Evolutionary conservation across 2,888 invertebrate genomes (phyloP), one percentile per base, ranked within the genome.

Genomic region (Leptogaster cylindrica): DNA sequence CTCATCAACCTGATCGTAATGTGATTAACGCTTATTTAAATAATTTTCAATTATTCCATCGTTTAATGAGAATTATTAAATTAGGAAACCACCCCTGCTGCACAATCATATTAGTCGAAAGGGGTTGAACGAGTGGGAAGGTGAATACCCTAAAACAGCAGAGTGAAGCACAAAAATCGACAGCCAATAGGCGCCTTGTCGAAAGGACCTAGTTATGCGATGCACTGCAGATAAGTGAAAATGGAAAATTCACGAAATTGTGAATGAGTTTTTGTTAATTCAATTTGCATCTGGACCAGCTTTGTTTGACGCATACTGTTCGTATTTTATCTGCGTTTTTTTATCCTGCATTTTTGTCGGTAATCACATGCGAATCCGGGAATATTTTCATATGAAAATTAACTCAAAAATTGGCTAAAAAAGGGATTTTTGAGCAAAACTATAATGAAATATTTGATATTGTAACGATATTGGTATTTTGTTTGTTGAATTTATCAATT

Each of bases 31-130:
- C 46, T 63, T 48, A 46, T 63, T 63, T 63, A 46, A 63, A 63
- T 63, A 63, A 63, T 63, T 63, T 63, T 63, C 63, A 63, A 63
- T 63, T 63, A 63, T 63, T 31, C 31, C 46, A 12, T 44, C 28
- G 28, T 46, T 63, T 63, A 46, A 28, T 25, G 31, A 27, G 48
- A 46, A 46, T 31, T 63, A 63, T 46, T 63, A 63, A 63, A 63
- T 63, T 63, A 63, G 46, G 63, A 31, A 10, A 39, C 18, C 46
- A n/a, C 10, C 23, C 10, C 25, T 16, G 10, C n/a, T n/a, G 10
- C 3, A 12, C 36, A n/a, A 12, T n/a, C 10, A 8, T 12, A 10
- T 12, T 31, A n/a, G n/a, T n/a, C n/a, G n/a, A n/a, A n/a, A n/a
- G n/a, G n/a, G n/a, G n/a, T n/a, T n/a, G n/a, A n/a, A n/a, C n/a